Evolutionary conservation across 2,797 vertebrate genomes (phyloP).

Genomic region (Schizopygopsis pylzovi): DNA sequence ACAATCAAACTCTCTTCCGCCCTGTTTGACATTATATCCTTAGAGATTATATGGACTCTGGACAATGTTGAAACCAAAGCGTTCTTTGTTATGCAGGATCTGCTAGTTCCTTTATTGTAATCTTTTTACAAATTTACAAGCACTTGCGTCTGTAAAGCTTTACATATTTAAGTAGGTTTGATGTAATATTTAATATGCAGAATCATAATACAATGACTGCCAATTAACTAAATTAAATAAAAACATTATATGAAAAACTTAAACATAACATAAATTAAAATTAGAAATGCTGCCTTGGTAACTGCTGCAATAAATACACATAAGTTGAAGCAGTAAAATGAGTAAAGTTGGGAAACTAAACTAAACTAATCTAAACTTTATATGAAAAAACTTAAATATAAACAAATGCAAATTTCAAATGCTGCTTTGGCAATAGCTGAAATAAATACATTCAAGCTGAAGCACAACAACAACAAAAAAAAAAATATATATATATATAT

Average conservation of each 20-base stretch:
- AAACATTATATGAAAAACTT: neutral
- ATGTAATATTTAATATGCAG: neutral
- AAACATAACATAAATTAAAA: neutral
- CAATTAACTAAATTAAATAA: neutral
- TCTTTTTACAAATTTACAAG: neutral
- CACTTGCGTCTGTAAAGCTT: neutral
- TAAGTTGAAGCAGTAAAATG: neutral
- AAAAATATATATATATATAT: neutral
- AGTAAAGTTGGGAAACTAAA: no score
- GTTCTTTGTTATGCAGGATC: neutral
- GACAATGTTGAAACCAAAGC: conserved; percentile 24
- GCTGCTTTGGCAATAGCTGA: neutral
- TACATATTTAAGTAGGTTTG: neutral
- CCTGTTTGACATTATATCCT: conserved; percentile 39
- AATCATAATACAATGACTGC: neutral
- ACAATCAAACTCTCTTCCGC: conserved; percentile 41
- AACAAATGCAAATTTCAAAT: neutral
- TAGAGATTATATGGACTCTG: conserved; percentile 30
- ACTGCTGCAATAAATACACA: neutral
- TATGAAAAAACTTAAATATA: neutral
- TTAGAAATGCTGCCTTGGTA: neutral
- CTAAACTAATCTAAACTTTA: no score
- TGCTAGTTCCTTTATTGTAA: neutral
- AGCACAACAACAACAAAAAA: no score
- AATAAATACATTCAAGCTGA: neutral